These are phyloP conservation scores for Melanotaenia boesemani DNA, from an alignment of 2,797 vertebrate genomes.

Conservation along the genomic window DNA sequence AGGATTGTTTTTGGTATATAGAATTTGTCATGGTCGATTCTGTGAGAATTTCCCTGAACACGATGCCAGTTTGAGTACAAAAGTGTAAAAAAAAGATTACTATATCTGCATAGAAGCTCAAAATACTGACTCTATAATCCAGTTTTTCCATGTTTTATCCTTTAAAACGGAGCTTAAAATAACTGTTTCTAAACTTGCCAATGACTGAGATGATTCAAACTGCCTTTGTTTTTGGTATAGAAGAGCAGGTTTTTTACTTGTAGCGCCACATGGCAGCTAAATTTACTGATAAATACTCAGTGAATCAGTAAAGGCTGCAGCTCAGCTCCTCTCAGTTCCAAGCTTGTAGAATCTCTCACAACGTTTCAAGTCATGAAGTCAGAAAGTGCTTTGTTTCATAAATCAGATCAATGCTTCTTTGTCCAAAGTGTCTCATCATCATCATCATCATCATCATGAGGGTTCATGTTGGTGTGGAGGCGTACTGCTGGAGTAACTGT, in stretches of 20 bases:
- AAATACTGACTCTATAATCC: not conserved
- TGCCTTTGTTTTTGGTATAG: not conserved
- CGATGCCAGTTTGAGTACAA: not conserved
- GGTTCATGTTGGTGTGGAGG: slow-evolving; percentile 85
- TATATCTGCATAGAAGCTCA: not conserved
- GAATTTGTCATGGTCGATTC: not conserved
- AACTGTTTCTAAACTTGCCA: slow-evolving; percentile 38
- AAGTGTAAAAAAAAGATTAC: not conserved
- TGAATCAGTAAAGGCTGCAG: not conserved
- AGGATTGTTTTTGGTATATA: slow-evolving; percentile 24
- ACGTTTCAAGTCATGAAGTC: slow-evolving; percentile 2
- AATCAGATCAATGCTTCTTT: slow-evolving; percentile 5
- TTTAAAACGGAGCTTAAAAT: slow-evolving; percentile 41
- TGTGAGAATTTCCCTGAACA: not conserved
- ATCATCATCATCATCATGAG: not conserved
- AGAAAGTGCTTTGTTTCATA: slow-evolving; percentile 53
- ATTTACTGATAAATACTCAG: slow-evolving; percentile 11
- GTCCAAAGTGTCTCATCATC: not conserved
- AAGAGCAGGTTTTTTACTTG: slow-evolving; percentile 1
- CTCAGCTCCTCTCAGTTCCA: not conserved
- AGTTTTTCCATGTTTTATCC: slow-evolving; percentile 18
- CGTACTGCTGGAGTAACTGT: slow-evolving; percentile 89
- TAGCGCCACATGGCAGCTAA: slow-evolving; percentile 22
- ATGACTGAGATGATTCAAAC: slow-evolving; percentile 27
- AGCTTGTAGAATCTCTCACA: not conserved